Base-by-base conservation (phyloP, 2,797 vertebrate genomes). In the Nasua narica region DNA sequence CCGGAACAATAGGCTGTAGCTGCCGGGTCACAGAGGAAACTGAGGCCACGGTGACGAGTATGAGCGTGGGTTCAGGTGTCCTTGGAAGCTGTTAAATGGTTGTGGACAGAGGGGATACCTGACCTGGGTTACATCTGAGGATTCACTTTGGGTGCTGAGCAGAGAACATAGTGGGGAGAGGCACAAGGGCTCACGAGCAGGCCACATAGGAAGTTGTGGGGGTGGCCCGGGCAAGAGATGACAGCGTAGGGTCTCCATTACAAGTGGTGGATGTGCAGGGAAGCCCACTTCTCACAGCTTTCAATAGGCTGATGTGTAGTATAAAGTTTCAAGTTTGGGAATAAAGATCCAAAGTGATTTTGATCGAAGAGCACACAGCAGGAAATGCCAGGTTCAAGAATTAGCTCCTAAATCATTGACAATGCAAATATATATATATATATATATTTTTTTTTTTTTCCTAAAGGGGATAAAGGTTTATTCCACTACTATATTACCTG, bases 391-490 rank as follows among this genome's bases (percentile, higher is more conserved):
- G 35, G n/a, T 76, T 74, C 58, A 90, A 77, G 83, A 77, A 70
- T 52, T 25, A 16, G 29, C 29, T 78, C 62, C 37, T 81, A 62
- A 78, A 87, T 87, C 72, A 60, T 1, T 92, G 54, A 90, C 54
- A 46, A 67, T 60, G 15, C 21, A 58, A 21, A 19, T 96, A 3
- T n/a, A n/a, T n/a, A n/a, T n/a, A n/a, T n/a, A n/a, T n/a, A n/a
- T n/a, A n/a, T n/a, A n/a, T n/a, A n/a, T n/a, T n/a, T 50, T 87
- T 82, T 96, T 78, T 85, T 74, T 95, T 85, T 74, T 95, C 43
- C 56, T 79, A 46, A 60, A 92, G 74, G 13, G 9, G 93, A 54
- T 48, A 37, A 52, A 23, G 35, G 54, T 56, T 93, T 79, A 43
- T 32, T 43, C 6, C 6, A 46, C 15, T 90, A 32, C 10, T 18